Conservation (phyloP, 2,888 invertebrate species). For the Phaedon cochleariae region DNA sequence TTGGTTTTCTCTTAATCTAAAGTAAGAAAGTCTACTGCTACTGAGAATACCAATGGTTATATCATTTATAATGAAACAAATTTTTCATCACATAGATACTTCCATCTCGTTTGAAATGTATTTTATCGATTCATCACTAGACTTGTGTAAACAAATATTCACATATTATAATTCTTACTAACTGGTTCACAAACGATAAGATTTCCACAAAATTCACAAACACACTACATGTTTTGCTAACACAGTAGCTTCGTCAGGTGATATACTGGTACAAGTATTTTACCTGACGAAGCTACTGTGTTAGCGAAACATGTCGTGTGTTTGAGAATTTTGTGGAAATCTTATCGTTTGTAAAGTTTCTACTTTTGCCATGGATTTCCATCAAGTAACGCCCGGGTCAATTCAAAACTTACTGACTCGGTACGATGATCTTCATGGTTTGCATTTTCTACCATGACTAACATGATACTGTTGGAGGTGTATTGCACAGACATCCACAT, state of each 20-base stretch:
- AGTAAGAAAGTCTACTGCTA: slow-evolving; percentile 60
- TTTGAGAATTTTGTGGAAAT: too few species aligned
- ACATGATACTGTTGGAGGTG: slow-evolving; percentile 39
- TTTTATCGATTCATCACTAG: slow-evolving; percentile 43
- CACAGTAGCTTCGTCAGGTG: too few species aligned
- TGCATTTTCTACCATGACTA: slow-evolving; percentile 9
- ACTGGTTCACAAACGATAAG: too few species aligned
- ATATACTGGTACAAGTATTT: too few species aligned
- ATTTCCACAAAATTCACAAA: too few species aligned
- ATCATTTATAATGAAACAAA: slow-evolving; percentile 48
- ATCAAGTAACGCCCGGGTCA: too few species aligned
- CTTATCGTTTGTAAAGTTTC: too few species aligned
- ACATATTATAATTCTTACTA: too few species aligned
- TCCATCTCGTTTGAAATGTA: slow-evolving; percentile 52
- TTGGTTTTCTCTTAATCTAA: slow-evolving; percentile 58
- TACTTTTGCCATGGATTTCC: too few species aligned
- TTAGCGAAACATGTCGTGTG: too few species aligned
- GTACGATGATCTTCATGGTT: background rate
- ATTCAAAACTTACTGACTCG: slow-evolving; percentile 41
- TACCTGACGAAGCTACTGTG: too few species aligned
- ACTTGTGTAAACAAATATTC: slow-evolving; percentile 53
- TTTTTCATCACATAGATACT: slow-evolving; percentile 50
- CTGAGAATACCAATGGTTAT: slow-evolving; percentile 55
- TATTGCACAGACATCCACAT: slow-evolving; percentile 41
- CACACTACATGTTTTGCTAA: too few species aligned